A percentile compares a stretch with the other conserved stretches of the same genome.
Evolutionary conservation across 2,113 vertebrate genomes (phyloP).

Genomic region (Gymnorhina tibicen): DNA sequence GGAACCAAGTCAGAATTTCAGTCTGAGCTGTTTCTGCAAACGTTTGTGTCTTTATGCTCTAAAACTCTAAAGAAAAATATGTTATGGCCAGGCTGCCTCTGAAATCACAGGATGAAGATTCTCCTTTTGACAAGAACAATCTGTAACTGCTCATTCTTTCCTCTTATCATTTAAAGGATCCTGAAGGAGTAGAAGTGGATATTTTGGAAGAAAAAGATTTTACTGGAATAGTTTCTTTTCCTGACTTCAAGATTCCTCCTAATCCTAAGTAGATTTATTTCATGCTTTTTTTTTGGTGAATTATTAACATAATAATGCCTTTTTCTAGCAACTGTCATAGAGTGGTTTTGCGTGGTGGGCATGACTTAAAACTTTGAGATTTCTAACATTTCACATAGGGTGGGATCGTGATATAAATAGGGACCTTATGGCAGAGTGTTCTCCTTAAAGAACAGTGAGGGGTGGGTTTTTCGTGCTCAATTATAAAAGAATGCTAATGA

Average conservation of each 20-base stretch:
- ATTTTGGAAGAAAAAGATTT: slow-evolving; percentile 80
- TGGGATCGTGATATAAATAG: background rate
- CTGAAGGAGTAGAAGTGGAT: slow-evolving; percentile 79
- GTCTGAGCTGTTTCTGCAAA: background rate
- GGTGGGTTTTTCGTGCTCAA: background rate
- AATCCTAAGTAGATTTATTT: slow-evolving; percentile 83
- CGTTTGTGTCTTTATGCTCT: background rate
- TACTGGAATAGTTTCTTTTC: slow-evolving; percentile 86
- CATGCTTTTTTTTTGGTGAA: background rate
- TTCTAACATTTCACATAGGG: background rate
- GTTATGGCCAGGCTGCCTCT: background rate
- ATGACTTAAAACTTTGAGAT: background rate
- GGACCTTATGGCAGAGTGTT: background rate
- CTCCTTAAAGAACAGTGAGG: background rate
- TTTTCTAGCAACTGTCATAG: background rate
- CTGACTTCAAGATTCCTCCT: slow-evolving; percentile 90
- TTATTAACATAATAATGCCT: background rate
- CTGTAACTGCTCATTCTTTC: background rate
- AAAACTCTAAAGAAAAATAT: background rate
- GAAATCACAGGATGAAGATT: background rate
- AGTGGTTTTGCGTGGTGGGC: background rate
- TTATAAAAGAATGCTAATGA: background rate
- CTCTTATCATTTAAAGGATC: slow-evolving; percentile 78
- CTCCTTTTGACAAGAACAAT: background rate
- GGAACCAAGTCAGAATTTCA: background rate